Percentiles rank a stretch among this genome's conserved stretches.
phyloP scores from a whole-genome alignment of 1,140 invertebrate genomes.

The Ostrea denselamellosa region DNA sequence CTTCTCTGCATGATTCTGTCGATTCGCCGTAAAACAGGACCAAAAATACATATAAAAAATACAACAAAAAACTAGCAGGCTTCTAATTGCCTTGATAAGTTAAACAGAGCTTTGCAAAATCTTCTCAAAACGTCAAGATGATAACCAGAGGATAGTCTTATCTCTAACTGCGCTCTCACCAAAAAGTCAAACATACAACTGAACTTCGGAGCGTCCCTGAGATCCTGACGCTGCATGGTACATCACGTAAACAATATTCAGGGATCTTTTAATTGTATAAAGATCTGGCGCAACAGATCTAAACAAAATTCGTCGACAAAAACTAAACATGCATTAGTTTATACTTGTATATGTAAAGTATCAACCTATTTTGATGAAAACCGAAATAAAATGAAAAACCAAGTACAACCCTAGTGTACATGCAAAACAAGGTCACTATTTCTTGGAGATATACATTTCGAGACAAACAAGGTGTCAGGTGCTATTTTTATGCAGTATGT shows the following conservation, averaged over 20 bases:
- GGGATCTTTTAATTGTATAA: background rate
- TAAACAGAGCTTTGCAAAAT: background rate
- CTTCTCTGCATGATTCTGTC: too few relatives aligned
- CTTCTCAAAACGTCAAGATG: background rate
- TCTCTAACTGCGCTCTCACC: background rate
- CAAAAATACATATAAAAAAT: too few relatives aligned
- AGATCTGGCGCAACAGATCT: background rate
- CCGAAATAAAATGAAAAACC: background rate
- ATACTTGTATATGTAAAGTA: background rate
- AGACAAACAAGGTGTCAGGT: background rate
- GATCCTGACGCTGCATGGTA: background rate
- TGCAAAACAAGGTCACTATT: background rate
- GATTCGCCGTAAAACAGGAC: too few relatives aligned
- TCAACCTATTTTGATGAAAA: background rate
- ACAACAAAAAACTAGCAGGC: too few relatives aligned
- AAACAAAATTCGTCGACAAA: background rate
- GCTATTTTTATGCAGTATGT: background rate
- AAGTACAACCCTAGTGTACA: background rate
- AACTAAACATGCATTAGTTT: background rate
- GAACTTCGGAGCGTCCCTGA: background rate
- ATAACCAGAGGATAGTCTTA: background rate
- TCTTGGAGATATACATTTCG: background rate
- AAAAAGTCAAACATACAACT: background rate
- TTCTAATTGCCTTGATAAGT: background rate
- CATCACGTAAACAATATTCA: constrained; percentile 10